phyloP scores from a whole-genome alignment of 2,888 invertebrate genomes.

The Aleiodes alternator region DNA sequence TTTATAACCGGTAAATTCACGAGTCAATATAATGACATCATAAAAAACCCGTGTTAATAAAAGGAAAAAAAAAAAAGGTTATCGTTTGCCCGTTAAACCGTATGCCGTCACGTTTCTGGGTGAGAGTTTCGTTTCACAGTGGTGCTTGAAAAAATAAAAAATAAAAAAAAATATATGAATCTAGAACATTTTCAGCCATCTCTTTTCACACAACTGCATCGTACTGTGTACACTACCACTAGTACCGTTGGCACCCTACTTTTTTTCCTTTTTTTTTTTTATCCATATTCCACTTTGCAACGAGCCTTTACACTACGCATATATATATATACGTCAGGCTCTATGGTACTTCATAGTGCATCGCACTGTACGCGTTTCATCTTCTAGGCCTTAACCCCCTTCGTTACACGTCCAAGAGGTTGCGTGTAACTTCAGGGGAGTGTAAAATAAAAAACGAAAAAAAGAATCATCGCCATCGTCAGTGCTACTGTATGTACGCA shows the following conservation, averaged over 20 bases:
- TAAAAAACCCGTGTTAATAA: constrained; percentile 4
- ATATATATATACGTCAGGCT: constrained; percentile 42
- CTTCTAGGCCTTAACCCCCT: constrained; percentile 48
- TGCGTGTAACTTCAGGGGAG: constrained; percentile 34
- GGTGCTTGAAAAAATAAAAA: constrained; percentile 41
- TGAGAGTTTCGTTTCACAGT: constrained; percentile 28
- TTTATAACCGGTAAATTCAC: constrained; percentile 14
- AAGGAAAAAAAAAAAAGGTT: constrained; percentile 14
- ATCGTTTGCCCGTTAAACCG: constrained; percentile 41
- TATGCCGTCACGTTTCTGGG: constrained; percentile 47
- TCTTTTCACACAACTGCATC: constrained; percentile 59
- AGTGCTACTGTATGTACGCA: no score
- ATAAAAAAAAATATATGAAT: constrained; percentile 61
- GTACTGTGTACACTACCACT: constrained; percentile 36
- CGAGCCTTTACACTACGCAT: constrained; percentile 51
- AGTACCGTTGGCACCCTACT: constrained; percentile 35
- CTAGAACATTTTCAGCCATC: constrained; percentile 72
- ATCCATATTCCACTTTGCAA: constrained; percentile 13
- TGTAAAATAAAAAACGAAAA: constrained; percentile 26
- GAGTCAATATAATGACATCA: constrained; percentile 19
- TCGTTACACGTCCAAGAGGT: constrained; percentile 23
- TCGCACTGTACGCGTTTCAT: constrained; percentile 59
- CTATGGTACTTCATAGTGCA: constrained; percentile 63
- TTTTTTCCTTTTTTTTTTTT: background rate
- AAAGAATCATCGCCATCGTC: constrained; percentile 6